Percentiles rank a stretch among this genome's conserved stretches.
Evolutionary conservation across 2,888 invertebrate species (phyloP).

Genomic region (Pogonocherus hispidulus): DNA sequence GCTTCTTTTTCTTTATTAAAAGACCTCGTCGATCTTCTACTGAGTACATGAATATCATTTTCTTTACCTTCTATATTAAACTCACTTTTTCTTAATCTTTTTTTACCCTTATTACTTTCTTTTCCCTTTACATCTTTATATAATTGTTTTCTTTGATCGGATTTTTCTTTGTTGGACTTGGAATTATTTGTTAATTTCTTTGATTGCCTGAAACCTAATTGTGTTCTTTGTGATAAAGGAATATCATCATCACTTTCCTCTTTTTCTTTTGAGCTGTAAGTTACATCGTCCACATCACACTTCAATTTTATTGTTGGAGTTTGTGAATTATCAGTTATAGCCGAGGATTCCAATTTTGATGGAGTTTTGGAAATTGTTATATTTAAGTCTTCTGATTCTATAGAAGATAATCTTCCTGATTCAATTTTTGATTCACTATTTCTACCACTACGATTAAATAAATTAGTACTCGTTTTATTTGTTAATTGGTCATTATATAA

Average conservation of each 20-base stretch:
- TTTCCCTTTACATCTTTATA: neutral
- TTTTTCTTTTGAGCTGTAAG: neutral
- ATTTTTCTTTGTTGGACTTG: neutral
- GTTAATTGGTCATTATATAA: neutral
- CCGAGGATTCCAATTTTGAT: neutral
- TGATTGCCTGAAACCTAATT: neutral
- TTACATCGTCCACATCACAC: neutral
- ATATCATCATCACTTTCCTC: slow-evolving; percentile 12
- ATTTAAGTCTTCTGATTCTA: neutral
- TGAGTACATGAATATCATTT: neutral
- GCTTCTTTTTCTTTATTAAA: neutral
- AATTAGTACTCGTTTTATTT: neutral
- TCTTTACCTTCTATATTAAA: neutral
- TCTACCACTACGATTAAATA: too few species aligned
- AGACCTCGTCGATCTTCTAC: neutral
- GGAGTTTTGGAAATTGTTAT: too few species aligned
- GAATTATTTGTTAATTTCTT: neutral
- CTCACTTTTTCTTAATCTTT: neutral
- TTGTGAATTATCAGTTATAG: neutral
- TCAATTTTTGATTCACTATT: neutral
- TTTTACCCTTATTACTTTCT: neutral
- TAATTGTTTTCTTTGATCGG: neutral
- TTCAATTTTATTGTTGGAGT: neutral
- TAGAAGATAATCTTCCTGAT: neutral
- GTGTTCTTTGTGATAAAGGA: slow-evolving; percentile 11